Percentiles rank a stretch among this genome's conserved stretches.
These are phyloP conservation scores for Nymphalis polychloros DNA, from an alignment of 2,888 invertebrate genomes.

Conservation along the genomic window DNA sequence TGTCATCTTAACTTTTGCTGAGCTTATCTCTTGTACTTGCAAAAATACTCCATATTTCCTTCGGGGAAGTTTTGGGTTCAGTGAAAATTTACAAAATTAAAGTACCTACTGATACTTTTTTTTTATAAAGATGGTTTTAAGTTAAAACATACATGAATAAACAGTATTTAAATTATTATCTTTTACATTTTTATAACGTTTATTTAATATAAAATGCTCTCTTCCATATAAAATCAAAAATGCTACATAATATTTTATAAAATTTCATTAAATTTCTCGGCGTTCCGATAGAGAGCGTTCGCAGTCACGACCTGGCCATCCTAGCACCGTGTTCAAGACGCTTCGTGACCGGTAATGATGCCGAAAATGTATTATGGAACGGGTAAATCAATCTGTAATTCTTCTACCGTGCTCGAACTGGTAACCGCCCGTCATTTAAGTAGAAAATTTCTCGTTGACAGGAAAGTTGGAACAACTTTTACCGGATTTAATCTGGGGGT, in stretches of 20 bases:
- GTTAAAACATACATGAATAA: no score
- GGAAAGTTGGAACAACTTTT: conserved; percentile 17
- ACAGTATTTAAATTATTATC: neutral
- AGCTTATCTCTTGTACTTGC: no score
- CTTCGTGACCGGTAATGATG: conserved; percentile 39
- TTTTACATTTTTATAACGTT: neutral
- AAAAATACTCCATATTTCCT: no score
- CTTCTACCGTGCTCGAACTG: conserved; percentile 24
- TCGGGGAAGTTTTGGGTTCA: no score
- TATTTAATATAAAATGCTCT: neutral
- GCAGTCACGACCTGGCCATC: conserved; percentile 39
- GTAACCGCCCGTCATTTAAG: conserved; percentile 17
- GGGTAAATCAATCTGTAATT: conserved; percentile 34
- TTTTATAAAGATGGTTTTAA: no score
- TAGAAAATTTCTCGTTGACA: conserved; percentile 14
- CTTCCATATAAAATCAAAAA: conserved; percentile 8
- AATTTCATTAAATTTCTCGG: conserved; percentile 34
- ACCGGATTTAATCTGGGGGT: neutral
- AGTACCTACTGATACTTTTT: no score
- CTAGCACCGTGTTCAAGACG: conserved; percentile 31
- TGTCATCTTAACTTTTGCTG: no score
- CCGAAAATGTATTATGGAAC: conserved; percentile 39
- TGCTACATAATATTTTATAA: conserved; percentile 26
- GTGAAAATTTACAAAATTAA: no score
- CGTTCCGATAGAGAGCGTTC: conserved; percentile 36